Evolutionary conservation across 2,797 vertebrate genomes (phyloP), one percentile per base, ranked within the genome.

Genomic region (Natrix natrix): DNA sequence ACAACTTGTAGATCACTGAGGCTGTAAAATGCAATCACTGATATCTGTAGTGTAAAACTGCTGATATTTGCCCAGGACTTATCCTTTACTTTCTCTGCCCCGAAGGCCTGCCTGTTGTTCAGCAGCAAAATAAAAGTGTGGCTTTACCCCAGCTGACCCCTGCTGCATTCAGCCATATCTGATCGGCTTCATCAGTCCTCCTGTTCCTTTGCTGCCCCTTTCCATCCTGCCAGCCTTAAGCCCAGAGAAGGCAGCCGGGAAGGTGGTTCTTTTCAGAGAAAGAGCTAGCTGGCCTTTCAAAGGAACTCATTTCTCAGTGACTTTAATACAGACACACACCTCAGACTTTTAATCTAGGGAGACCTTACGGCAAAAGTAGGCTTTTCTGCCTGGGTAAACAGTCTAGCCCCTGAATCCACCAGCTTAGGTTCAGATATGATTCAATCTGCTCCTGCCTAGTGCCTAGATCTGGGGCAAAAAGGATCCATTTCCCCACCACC

Each of bases 41-140:
- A 11, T 43, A 78, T 78, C 74, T 43, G 37, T 78, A 22, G 74
- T 78, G 74, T 43, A 43, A 43, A 78, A 78, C 56, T 48, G 52
- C 12, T 8, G 37, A 91, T 86, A 56, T 32, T 74, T 88, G 90
- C 86, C 48, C 8, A 37, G 63, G 57, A 60, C 88, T 28, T 16
- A 17, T 59, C 55, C 54, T 87, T 88, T 10, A 78, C 74, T 91
- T 98, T 98, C 97, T 98, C 98, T 88, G 48, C 32, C 60, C 91
- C 12, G 32, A 0, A n/a, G 8, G 37, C 10, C 93, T 92, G 91
- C 55, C 28, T 92, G 88, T 86, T 7, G 12, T 57, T 86, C 87
- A 88, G 87, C 93, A 93, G 87, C 90, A 91, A 89, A 91, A 92
- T 87, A 87, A 89, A 92, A 92, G 93, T 57, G 10, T 14, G 5